A percentile compares a stretch with the other conserved stretches of the same genome.
Conservation (phyloP, 2,888 invertebrate genomes). For the Drosophila fulvimacula region DNA sequence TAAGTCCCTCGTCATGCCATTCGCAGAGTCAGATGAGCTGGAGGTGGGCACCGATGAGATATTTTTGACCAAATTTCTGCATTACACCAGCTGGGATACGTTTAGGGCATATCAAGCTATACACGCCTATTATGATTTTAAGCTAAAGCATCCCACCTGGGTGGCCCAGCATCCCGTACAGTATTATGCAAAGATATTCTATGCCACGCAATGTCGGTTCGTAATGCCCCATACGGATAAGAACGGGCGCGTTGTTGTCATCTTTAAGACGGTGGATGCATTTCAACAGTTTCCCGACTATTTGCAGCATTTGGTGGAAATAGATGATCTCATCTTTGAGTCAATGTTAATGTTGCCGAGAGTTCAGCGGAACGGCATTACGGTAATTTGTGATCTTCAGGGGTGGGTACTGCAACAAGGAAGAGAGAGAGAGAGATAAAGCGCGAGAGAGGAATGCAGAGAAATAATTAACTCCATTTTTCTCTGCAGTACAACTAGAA, state of each 20-base stretch:
- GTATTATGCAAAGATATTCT: slow-evolving; percentile 75
- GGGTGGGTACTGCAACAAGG: slow-evolving; percentile 63
- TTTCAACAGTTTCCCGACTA: slow-evolving; percentile 82
- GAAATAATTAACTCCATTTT: background rate
- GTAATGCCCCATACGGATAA: slow-evolving; percentile 81
- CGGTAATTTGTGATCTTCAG: slow-evolving; percentile 81
- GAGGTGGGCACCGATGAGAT: slow-evolving; percentile 77
- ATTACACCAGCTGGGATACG: slow-evolving; percentile 76
- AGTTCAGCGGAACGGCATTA: slow-evolving; percentile 81
- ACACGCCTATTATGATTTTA: slow-evolving; percentile 80
- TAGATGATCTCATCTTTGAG: slow-evolving; percentile 83
- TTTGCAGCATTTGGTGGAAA: slow-evolving; percentile 79
- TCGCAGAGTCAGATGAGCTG: slow-evolving; percentile 68
- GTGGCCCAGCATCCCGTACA: slow-evolving; percentile 76
- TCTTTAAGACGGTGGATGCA: slow-evolving; percentile 80
- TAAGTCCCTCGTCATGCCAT: background rate
- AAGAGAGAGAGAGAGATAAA: background rate
- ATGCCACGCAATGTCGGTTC: slow-evolving; percentile 74
- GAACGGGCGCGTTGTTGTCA: slow-evolving; percentile 77
- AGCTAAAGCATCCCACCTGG: slow-evolving; percentile 79
- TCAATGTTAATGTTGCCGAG: slow-evolving; percentile 78
- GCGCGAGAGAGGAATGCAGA: too few relatives aligned
- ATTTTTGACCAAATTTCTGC: slow-evolving; percentile 78
- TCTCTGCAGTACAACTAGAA: slow-evolving; percentile 71
- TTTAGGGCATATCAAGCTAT: slow-evolving; percentile 72